Evolutionary conservation across 2,113 vertebrate species (phyloP).

Genomic region (Bothrops jararaca): DNA sequence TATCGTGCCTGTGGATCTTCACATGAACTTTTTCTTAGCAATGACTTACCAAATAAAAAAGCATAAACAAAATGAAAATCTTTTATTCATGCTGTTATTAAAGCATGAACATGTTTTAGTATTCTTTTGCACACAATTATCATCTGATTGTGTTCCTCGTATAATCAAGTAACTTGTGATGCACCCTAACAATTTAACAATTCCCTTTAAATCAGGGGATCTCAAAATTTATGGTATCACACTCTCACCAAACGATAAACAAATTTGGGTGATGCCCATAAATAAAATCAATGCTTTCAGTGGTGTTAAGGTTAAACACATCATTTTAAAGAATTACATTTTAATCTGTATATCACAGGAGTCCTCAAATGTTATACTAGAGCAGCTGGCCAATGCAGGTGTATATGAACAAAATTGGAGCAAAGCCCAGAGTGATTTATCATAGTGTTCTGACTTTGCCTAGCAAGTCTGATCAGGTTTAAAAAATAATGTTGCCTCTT

Average conservation of each 20-base stretch:
- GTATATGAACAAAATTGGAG: not conserved
- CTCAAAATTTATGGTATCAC: not conserved
- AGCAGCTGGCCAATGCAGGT: not conserved
- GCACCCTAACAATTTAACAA: not conserved
- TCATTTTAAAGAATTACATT: not conserved
- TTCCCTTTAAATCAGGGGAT: not conserved
- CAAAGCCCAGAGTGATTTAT: not conserved
- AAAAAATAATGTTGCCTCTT: not conserved
- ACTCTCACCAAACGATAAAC: not conserved
- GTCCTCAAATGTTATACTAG: not conserved
- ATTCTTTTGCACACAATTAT: not conserved
- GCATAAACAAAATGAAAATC: not conserved
- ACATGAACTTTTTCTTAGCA: not conserved
- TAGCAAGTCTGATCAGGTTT: not conserved
- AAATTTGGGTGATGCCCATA: not conserved
- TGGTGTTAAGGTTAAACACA: not conserved
- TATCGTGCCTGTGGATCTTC: not conserved
- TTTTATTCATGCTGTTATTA: not conserved
- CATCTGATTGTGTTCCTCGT: not conserved
- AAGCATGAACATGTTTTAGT: not conserved
- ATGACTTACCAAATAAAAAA: not conserved
- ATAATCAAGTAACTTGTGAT: not conserved
- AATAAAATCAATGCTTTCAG: not conserved
- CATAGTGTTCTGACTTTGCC: not conserved
- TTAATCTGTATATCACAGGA: not conserved